Evolutionary conservation across 2,888 invertebrate species (phyloP).

Genomic region (Hipparchia sbordonii): DNA sequence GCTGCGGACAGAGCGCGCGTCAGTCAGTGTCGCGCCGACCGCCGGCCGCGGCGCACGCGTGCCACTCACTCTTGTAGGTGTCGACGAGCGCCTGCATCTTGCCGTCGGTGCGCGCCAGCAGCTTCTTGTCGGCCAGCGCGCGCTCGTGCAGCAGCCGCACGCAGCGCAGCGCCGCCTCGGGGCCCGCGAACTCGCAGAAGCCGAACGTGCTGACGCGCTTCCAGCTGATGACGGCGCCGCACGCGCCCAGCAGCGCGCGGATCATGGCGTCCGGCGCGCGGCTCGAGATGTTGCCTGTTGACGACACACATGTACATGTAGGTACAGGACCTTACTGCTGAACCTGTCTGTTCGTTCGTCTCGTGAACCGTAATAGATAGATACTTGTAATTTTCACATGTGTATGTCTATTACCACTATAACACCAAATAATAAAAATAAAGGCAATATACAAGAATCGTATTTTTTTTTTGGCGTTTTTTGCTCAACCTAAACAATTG

Average conservation of each 20-base stretch:
- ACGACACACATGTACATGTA: too few relatives aligned
- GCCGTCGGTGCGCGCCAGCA: constrained; percentile 98
- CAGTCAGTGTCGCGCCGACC: too few relatives aligned
- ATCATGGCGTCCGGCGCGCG: constrained; percentile 98
- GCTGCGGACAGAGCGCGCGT: constrained; percentile 43
- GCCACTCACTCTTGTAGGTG: constrained; percentile 90
- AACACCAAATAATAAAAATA: too few relatives aligned
- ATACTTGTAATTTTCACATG: too few relatives aligned
- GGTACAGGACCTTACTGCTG: too few relatives aligned
- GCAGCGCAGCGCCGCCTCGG: constrained; percentile 97
- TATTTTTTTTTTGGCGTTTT: too few relatives aligned
- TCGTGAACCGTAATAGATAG: too few relatives aligned
- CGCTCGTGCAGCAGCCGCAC: constrained; percentile 96
- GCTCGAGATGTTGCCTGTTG: constrained; percentile 92
- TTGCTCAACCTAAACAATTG: too few relatives aligned
- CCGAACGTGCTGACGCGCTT: constrained; percentile 99
- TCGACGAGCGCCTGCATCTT: constrained; percentile 97
- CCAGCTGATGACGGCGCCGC: constrained; percentile 98
- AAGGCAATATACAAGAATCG: too few relatives aligned
- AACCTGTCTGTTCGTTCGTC: too few relatives aligned
- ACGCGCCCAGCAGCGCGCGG: constrained; percentile 94
- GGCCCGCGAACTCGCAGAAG: constrained; percentile 97
- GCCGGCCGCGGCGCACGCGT: too few relatives aligned
- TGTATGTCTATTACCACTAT: too few relatives aligned
- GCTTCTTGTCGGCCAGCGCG: constrained; percentile 94